Base-by-base conservation (phyloP, 2,113 vertebrate species). In the Chrysochloris asiatica region DNA sequence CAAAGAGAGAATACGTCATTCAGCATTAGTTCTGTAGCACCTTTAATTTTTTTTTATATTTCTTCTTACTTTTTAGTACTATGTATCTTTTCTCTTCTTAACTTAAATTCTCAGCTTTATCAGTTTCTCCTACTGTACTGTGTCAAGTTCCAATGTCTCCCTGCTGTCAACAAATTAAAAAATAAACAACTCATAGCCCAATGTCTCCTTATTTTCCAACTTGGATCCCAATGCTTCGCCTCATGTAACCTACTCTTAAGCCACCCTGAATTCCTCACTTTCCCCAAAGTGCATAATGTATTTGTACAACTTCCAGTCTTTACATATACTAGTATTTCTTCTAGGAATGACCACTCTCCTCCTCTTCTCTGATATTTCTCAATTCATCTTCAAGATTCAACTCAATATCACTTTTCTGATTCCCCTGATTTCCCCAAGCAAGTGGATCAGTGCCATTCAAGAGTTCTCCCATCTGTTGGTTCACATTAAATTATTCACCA, bases 241-340 rank as follows among this genome's bases (percentile, higher is more conserved):
- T n/a, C n/a, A n/a, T n/a, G n/a, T n/a, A 89, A 4, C 13, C 43
- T 45, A 30, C 61, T 82, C 17, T 82, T 16, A 36, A 75, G 50
- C 45, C 47, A 63, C 28, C 13, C 6, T 65, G 52, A 43, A 89
- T 36, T 73, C 71, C 11, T 81, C n/a, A 63, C 4, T 0, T 59
- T 41, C 69, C 24, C 19, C 45, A 47, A 9, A 71, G 71, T 12
- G 45, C 1, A 8, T 0, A 76, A 8, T 47, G 26, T 50, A 30
- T 63, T 76, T 86, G 73, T 6, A 78, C 33, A 81, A 28, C 45
- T 63, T 88, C n/a, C n/a, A n/a, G n/a, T n/a, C 38, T 92, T 84
- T 67, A 8, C 4, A 43, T 45, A 77, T 47, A 26, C 6, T 38
- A 24, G 3, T 54, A 13, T 12, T 17, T 94, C 36, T 79, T 26